Evolutionary conservation across 2,797 vertebrate species (phyloP), one percentile per base, ranked within the genome.

Genomic region (Sitta carolinensis): DNA sequence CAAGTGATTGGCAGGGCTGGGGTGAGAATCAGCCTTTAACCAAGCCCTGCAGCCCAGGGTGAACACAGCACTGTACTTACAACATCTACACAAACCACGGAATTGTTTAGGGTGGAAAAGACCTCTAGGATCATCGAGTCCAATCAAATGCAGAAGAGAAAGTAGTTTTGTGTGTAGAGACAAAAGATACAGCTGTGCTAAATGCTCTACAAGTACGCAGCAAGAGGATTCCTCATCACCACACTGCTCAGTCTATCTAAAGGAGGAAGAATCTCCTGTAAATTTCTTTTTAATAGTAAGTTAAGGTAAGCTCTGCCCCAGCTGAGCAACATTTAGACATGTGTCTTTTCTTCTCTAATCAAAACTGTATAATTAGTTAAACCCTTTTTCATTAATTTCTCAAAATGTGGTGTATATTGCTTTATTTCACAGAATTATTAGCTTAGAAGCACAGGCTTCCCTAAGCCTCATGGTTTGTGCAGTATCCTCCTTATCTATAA

Each of bases 401-500:
- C 52, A 57, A 73, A 62, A 36, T 57, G 10, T 11, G n/a, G 4
- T 34, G 16, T 42, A 26, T 25, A 4, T 52, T 66, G 48, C 78
- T 7, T 58, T 76, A 54, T 87, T 87, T 47, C 69, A 45, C 29
- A 23, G 54, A 40, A 42, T 61, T 9, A 1, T 55, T 45, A 4
- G 34, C 7, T 79, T 61, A 78, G 73, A 90, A 78, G 30, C 45
- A 29, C 58, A 82, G 72, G 51, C 40, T 78, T 80, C 43, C 87
- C 76, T 69, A 81, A 85, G 36, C 79, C 36, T 72, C 38, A 2
- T 48, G 68, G 47, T 94, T 94, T 82, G 58, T 92, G 89, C 59
- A 86, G 58, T 86, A 77, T 92, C 59, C 61, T 91, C 36, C 77
- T 92, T 57, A 64, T 93, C 89, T 95, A 87, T 93, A 93, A 96